A percentile compares a stretch with the other conserved stretches of the same genome.
Conservation (phyloP, 2,797 vertebrate species). For the Pseudochirops corinnae region DNA sequence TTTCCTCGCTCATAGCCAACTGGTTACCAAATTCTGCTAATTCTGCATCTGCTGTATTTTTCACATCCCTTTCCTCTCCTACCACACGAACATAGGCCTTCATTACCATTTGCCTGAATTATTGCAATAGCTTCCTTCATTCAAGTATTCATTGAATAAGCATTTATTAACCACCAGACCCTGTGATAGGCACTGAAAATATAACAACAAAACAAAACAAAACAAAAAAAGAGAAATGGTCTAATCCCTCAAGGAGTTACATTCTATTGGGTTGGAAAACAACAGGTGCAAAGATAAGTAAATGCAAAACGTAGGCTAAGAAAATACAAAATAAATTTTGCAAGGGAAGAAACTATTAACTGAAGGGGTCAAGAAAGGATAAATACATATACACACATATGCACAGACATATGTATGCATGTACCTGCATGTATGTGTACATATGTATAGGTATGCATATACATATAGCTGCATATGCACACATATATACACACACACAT, state of each 20-base stretch:
- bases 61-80: background rate
- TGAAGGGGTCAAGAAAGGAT: background rate
- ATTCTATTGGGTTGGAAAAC: background rate
- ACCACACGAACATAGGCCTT: background rate
- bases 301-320: background rate
- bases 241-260: background rate
- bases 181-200: background rate
- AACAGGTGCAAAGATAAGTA: background rate
- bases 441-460: no score
- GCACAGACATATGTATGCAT: background rate
- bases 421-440: no score
- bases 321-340: background rate
- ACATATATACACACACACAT: no score
- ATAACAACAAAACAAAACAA: background rate
- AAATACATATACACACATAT: background rate
- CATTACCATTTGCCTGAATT: background rate
- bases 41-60: background rate
- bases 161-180: background rate
- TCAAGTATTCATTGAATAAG: background rate
- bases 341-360: background rate
- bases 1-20: background rate
- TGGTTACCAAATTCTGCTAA: background rate
- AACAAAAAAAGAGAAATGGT: background rate
- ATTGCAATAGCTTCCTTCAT: background rate
- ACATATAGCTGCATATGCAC: no score